Percentiles rank a stretch among this genome's conserved stretches.
phyloP scores from a whole-genome alignment of 2,797 vertebrate species.

The Eospalax fontanierii region DNA sequence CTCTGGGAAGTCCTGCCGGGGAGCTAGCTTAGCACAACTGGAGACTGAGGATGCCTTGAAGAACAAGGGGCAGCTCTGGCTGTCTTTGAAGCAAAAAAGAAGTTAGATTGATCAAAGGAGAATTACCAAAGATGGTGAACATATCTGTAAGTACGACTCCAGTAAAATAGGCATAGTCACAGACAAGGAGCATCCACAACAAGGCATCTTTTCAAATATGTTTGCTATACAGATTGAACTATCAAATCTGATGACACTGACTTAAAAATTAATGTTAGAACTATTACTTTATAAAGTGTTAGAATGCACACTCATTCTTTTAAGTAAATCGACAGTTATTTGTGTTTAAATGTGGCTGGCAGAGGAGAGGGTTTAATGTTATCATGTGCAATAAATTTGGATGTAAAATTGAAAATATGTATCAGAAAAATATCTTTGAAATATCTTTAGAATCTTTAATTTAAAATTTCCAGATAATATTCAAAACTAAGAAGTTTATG shows the following conservation, averaged over 20 bases:
- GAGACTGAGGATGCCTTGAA: background rate
- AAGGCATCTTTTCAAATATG: background rate
- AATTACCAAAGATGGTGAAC: background rate
- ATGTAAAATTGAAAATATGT: background rate
- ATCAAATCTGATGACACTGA: background rate
- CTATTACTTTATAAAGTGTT: background rate
- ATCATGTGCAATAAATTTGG: conserved; percentile 12
- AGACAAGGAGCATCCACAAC: background rate
- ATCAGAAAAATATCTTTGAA: conserved; percentile 36
- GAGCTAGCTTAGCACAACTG: background rate
- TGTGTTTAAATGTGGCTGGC: background rate
- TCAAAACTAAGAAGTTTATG: background rate
- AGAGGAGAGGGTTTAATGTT: background rate
- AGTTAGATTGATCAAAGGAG: background rate
- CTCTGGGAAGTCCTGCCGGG: background rate
- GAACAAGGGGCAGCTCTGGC: background rate
- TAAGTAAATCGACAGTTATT: background rate
- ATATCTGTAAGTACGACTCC: conserved; percentile 25
- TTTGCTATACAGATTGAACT: conserved; percentile 26
- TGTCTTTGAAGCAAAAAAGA: background rate
- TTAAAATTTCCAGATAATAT: background rate
- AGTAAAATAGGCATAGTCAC: background rate
- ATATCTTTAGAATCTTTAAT: background rate
- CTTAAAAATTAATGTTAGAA: background rate
- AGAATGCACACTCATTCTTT: background rate